These are phyloP conservation scores for Podarcis raffonei DNA, from an alignment of 2,113 vertebrate species.

Conservation along the genomic window DNA sequence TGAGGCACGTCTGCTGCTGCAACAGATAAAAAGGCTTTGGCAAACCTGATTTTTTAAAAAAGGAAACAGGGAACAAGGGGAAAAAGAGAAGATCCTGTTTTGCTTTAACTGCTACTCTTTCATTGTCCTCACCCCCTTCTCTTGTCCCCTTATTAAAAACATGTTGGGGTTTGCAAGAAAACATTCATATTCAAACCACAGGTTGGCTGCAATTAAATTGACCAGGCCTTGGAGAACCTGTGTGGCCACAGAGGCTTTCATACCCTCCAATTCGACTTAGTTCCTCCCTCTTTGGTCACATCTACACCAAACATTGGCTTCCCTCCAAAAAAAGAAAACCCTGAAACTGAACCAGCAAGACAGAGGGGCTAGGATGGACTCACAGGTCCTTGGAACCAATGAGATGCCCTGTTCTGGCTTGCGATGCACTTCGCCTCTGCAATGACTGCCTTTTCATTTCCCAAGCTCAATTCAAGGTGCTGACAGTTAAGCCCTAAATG, in stretches of 20 bases:
- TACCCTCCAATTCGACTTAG: background rate
- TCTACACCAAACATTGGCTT: background rate
- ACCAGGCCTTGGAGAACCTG: background rate
- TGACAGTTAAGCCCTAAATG: too few relatives aligned
- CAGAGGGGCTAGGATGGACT: too few relatives aligned
- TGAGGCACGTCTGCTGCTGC: slow-evolving; percentile 14
- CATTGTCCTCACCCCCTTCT: background rate
- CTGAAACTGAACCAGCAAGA: too few relatives aligned
- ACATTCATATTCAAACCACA: background rate
- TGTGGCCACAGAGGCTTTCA: too few relatives aligned
- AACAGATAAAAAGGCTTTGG: slow-evolving; percentile 27
- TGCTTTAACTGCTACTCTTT: slow-evolving; percentile 7
- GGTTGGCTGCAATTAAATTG: background rate
- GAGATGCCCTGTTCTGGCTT: too few relatives aligned
- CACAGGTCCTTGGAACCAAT: too few relatives aligned
- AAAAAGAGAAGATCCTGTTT: background rate
- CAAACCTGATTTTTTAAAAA: background rate
- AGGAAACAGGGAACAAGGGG: background rate
- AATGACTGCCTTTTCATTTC: too few relatives aligned
- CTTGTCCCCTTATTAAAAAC: background rate
- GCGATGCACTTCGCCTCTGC: too few relatives aligned
- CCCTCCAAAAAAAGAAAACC: too few relatives aligned
- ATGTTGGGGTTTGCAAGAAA: background rate
- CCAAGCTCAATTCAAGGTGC: too few relatives aligned
- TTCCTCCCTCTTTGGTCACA: too few relatives aligned